Percentiles rank a stretch among this genome's conserved stretches.
These are phyloP conservation scores for Otolemur crassicaudatus DNA, from an alignment of 2,797 vertebrate species.

Conservation along the genomic window DNA sequence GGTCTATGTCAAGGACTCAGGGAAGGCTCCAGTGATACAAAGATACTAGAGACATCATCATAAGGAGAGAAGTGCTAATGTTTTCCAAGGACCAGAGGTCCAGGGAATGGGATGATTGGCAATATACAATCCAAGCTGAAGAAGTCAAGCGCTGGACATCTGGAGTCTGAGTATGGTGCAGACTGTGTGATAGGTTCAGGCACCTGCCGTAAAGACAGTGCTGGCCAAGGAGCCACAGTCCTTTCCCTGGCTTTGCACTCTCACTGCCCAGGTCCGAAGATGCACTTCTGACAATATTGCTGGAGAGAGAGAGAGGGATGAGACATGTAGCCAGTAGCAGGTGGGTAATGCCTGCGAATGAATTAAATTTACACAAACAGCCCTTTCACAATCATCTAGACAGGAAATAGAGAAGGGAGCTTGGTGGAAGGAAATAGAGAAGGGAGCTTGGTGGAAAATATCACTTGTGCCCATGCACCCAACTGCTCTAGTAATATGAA, in stretches of 20 bases:
- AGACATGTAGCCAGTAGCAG: constrained; percentile 9
- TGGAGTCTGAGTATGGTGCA: neutral
- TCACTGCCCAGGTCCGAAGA: neutral
- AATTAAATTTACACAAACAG: constrained; percentile 58
- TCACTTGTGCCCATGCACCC: constrained; percentile 52
- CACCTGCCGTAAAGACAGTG: neutral
- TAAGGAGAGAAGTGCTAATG: neutral
- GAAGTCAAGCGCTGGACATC: neutral
- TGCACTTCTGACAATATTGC: constrained; percentile 18
- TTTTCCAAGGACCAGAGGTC: neutral
- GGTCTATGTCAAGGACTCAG: neutral
- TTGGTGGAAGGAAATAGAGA: constrained; percentile 66
- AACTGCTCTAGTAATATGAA: constrained; percentile 40
- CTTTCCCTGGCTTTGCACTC: neutral
- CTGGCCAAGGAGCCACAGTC: neutral
- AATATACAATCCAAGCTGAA: neutral
- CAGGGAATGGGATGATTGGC: neutral
- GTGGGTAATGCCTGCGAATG: constrained; percentile 50
- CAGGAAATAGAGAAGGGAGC: constrained; percentile 60
- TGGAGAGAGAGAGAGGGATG: neutral
- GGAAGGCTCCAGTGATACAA: neutral
- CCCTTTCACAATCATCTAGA: constrained; percentile 65
- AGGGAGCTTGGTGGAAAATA: constrained; percentile 55
- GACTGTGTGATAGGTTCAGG: neutral
- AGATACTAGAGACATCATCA: constrained; percentile 4